Evolutionary conservation across 2,113 vertebrate species (phyloP).

Genomic region (Cercopithecus mona): DNA sequence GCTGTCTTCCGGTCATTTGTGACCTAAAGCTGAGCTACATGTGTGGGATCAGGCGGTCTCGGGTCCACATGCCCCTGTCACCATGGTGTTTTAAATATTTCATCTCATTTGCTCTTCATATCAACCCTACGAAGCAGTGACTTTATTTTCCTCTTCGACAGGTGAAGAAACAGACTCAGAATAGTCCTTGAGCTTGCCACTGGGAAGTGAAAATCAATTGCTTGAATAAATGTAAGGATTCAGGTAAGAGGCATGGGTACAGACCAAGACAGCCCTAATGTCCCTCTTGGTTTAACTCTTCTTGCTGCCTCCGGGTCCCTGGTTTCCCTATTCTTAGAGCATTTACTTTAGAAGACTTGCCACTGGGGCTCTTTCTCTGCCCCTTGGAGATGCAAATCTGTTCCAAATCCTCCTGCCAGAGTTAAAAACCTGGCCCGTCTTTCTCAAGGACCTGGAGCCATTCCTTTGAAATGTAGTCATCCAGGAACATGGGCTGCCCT

Average conservation of each 20-base stretch:
- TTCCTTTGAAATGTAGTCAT: neutral
- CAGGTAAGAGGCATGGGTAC: no score
- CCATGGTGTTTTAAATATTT: neutral
- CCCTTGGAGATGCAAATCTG: neutral
- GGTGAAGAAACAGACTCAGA: neutral
- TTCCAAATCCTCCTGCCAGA: neutral
- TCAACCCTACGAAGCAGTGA: fast-evolving
- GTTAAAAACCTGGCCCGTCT: neutral
- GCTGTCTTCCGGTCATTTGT: fast-evolving
- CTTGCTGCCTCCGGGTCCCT: neutral
- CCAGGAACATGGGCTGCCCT: neutral
- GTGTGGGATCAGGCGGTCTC: no score
- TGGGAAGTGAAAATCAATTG: neutral
- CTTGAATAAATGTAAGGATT: neutral
- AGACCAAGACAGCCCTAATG: neutral
- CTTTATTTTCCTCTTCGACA: neutral
- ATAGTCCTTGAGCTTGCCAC: neutral
- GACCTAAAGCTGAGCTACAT: no score
- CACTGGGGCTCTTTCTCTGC: neutral
- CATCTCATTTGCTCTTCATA: neutral
- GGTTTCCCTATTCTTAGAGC: neutral
- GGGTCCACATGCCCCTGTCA: no score
- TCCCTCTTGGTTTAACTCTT: no score
- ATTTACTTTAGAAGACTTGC: neutral
- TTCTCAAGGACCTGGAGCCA: neutral